A percentile compares a stretch with the other conserved stretches of the same genome.
Conservation (phyloP, 2,113 vertebrate species). For the Reinhardtius hippoglossoides region DNA sequence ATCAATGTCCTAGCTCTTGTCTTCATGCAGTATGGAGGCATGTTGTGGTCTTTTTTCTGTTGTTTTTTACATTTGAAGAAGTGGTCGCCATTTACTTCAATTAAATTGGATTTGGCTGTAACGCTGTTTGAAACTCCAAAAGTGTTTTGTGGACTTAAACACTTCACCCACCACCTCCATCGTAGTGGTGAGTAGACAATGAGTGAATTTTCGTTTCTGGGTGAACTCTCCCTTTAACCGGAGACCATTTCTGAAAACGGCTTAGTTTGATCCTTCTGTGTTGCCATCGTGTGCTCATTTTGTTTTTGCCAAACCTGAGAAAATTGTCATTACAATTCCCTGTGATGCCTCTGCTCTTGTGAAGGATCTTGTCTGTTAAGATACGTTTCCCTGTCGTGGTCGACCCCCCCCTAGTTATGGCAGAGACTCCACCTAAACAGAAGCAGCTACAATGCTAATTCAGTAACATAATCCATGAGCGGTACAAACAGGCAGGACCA, state of each 20-base stretch:
- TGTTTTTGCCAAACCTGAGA: constrained; percentile 32
- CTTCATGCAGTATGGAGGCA: not conserved
- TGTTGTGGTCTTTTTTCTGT: too few relatives aligned
- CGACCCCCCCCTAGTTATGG: constrained; percentile 16
- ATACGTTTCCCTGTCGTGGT: constrained; percentile 19
- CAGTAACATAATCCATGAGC: constrained; percentile 15
- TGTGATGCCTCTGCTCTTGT: constrained; percentile 10
- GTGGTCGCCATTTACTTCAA: too few relatives aligned
- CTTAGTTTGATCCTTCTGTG: constrained; percentile 25
- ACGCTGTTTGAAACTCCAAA: too few relatives aligned
- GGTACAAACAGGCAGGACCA: constrained; percentile 14
- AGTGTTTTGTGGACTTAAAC: too few relatives aligned
- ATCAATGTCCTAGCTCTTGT: constrained; percentile 42
- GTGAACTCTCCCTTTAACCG: too few relatives aligned
- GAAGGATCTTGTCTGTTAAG: not conserved
- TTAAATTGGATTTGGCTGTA: too few relatives aligned
- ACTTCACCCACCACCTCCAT: too few relatives aligned
- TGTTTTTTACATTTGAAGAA: too few relatives aligned
- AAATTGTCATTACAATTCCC: not conserved
- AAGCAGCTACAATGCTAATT: constrained; percentile 43
- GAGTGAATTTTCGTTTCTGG: too few relatives aligned
- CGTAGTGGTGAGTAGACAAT: too few relatives aligned
- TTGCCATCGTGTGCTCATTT: constrained; percentile 43
- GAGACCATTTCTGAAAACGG: too few relatives aligned
- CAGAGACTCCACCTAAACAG: constrained; percentile 4